Evolutionary conservation across 2,888 invertebrate species (phyloP).

Genomic region (Chloromyia formosa): DNA sequence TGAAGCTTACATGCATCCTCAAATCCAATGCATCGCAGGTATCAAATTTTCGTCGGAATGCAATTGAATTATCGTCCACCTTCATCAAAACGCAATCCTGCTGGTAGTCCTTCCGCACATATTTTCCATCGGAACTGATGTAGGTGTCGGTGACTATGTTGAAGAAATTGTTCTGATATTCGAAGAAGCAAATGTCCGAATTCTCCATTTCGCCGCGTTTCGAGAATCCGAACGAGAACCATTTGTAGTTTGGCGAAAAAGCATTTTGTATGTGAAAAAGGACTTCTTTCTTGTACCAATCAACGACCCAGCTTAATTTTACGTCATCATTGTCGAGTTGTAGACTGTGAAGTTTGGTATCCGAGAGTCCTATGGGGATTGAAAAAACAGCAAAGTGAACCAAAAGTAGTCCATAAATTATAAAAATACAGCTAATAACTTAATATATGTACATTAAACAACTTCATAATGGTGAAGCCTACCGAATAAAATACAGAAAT

Average conservation of each 20-base stretch:
- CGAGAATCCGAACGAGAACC: slow-evolving; percentile 90
- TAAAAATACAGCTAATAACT: too few relatives aligned
- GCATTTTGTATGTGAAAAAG: slow-evolving; percentile 64
- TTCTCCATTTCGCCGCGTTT: slow-evolving; percentile 76
- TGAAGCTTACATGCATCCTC: slow-evolving; percentile 61
- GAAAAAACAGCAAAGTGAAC: too few relatives aligned
- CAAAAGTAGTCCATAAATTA: too few relatives aligned
- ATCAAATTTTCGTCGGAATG: slow-evolving; percentile 82
- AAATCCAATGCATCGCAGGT: slow-evolving; percentile 80
- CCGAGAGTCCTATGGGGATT: slow-evolving; percentile 57
- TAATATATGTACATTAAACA: too few relatives aligned
- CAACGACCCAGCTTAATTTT: slow-evolving; percentile 64
- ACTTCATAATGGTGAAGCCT: too few relatives aligned
- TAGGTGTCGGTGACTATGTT: slow-evolving; percentile 74
- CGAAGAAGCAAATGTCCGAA: slow-evolving; percentile 84
- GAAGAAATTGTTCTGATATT: slow-evolving; percentile 68
- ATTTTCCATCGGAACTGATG: slow-evolving; percentile 72
- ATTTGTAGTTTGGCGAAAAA: slow-evolving; percentile 65
- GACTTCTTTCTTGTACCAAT: slow-evolving; percentile 64
- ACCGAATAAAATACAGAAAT: too few relatives aligned
- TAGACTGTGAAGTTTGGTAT: slow-evolving; percentile 62
- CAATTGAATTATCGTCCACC: slow-evolving; percentile 72
- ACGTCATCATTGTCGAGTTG: slow-evolving; percentile 62
- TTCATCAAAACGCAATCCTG: slow-evolving; percentile 75
- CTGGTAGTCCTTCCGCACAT: slow-evolving; percentile 71